Conservation (phyloP, 2,113 vertebrate species). For the Calyptomena viridis region DNA sequence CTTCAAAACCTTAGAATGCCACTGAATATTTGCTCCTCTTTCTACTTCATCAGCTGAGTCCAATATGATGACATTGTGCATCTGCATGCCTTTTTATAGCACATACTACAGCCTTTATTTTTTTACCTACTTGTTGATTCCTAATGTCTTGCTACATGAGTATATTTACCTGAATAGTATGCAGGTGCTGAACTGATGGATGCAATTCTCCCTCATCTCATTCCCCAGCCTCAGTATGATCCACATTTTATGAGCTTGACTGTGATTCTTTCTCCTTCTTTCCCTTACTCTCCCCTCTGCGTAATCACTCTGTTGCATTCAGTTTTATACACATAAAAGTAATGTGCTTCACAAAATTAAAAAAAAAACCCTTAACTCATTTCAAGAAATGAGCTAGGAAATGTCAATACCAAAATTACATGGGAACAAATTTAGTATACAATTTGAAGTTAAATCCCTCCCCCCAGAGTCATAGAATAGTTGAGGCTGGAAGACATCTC, state of each 20-base stretch:
- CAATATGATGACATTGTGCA: background rate
- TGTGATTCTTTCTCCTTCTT: background rate
- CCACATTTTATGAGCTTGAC: background rate
- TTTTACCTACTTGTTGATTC: background rate
- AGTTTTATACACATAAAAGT: background rate
- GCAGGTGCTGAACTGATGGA: background rate
- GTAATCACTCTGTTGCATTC: background rate
- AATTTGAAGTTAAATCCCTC: background rate
- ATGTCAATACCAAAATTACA: background rate
- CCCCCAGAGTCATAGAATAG: background rate
- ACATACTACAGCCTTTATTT: background rate
- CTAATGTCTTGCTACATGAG: background rate
- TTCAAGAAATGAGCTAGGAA: background rate
- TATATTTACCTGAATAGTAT: background rate
- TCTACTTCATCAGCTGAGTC: background rate
- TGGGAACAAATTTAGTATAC: background rate
- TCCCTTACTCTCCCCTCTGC: background rate
- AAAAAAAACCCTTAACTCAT: background rate
- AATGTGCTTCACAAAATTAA: background rate
- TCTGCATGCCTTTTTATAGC: background rate
- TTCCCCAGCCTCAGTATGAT: background rate
- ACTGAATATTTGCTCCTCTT: background rate
- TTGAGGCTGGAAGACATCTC: background rate
- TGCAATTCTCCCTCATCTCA: background rate
- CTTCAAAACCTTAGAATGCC: background rate